A percentile compares a stretch with the other conserved stretches of the same genome.
These are phyloP conservation scores for Spisula subtruncata DNA, from an alignment of 2,888 invertebrate genomes.

Conservation along the genomic window DNA sequence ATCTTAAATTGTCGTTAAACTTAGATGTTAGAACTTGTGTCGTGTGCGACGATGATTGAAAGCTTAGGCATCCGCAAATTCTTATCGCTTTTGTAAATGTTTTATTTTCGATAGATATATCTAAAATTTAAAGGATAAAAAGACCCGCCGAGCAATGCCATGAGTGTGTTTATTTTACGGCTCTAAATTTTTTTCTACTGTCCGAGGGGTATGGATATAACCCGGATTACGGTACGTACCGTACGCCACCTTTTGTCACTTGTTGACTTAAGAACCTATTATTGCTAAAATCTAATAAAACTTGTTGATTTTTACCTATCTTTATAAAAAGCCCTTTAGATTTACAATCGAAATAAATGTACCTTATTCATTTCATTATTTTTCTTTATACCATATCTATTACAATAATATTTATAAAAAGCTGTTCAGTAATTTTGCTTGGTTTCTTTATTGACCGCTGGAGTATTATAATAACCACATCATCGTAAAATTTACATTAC, in stretches of 20 bases:
- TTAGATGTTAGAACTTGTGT: constrained; percentile 37
- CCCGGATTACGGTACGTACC: constrained; percentile 41
- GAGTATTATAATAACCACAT: constrained; percentile 41
- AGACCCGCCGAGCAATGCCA: constrained; percentile 43
- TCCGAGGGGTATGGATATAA: constrained; percentile 41
- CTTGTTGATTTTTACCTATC: constrained; percentile 58
- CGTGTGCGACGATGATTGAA: constrained; percentile 53
- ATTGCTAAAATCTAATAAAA: constrained; percentile 64
- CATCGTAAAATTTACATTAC: constrained; percentile 42
- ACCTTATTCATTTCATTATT: constrained; percentile 58
- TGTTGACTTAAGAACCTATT: constrained; percentile 65
- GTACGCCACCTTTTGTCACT: constrained; percentile 51
- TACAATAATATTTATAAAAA: constrained; percentile 43
- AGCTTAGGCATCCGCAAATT: constrained; percentile 22
- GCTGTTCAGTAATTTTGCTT: constrained; percentile 40
- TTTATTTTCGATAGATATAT: constrained; percentile 67
- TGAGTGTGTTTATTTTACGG: constrained; percentile 53
- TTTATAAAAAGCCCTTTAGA: constrained; percentile 37
- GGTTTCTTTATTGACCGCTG: constrained; percentile 47
- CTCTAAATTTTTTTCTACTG: constrained; percentile 36
- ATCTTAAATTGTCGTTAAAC: constrained; percentile 29
- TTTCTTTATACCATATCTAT: constrained; percentile 33
- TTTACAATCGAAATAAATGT: constrained; percentile 42
- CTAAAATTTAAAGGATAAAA: constrained; percentile 69
- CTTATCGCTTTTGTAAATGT: constrained; percentile 60